phyloP scores from a whole-genome alignment of 2,888 invertebrate species.

The Agrotis puta region DNA sequence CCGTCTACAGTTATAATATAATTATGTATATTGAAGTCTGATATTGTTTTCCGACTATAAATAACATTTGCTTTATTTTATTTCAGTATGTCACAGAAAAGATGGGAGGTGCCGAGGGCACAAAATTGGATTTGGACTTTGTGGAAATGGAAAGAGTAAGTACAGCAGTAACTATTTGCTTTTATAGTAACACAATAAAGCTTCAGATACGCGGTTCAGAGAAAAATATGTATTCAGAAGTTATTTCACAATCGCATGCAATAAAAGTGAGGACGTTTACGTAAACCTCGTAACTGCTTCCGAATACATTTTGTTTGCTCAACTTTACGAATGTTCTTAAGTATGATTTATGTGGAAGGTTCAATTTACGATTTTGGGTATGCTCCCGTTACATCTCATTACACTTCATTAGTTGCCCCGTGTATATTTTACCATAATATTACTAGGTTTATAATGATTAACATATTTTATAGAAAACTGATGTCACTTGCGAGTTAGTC shows the following conservation, averaged over 20 bases:
- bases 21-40: constrained; percentile 8
- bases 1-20: background rate
- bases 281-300: constrained; percentile 39
- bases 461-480: constrained; percentile 96
- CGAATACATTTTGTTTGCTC: constrained; percentile 39
- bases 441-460: background rate
- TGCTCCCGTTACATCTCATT: constrained; percentile 1
- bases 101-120: constrained; percentile 99
- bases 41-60: constrained; percentile 16
- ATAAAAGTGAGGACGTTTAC: constrained; percentile 47
- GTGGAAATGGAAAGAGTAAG: constrained; percentile 99
- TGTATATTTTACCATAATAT: background rate
- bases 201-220: constrained; percentile 23
- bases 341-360: constrained; percentile 40
- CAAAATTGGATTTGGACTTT: constrained; percentile 99
- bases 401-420: constrained; percentile 3
- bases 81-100: constrained; percentile 99
- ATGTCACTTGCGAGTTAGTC: constrained; percentile 98
- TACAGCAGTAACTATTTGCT: constrained; percentile 63
- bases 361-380: constrained; percentile 19
- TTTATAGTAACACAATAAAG: constrained; percentile 50
- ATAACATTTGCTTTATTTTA: constrained; percentile 70
- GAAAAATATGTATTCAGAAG: constrained; percentile 46
- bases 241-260: constrained; percentile 52
- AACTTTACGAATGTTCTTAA: constrained; percentile 29